These are phyloP conservation scores for Phaethornis superciliosus DNA, from an alignment of 2,113 vertebrate genomes.

Conservation along the genomic window DNA sequence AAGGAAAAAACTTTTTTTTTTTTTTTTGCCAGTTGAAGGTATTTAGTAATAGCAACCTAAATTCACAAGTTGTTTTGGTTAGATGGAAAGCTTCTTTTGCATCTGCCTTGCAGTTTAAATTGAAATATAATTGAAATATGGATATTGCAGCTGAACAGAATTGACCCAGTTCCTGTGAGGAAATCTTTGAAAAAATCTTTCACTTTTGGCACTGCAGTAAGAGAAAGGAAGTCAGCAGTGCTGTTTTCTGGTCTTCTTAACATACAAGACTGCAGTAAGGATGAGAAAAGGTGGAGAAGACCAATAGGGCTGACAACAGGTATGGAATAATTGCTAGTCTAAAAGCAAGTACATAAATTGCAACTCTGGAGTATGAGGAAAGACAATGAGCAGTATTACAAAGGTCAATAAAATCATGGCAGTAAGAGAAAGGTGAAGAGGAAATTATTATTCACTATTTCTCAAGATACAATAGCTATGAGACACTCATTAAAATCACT, in stretches of 20 bases:
- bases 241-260: neutral
- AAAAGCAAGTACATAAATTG: neutral
- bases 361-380: neutral
- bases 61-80: neutral
- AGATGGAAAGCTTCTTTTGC: neutral
- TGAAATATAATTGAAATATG: no score
- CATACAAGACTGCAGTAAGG: neutral
- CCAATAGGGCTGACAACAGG: neutral
- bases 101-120: neutral
- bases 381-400: neutral
- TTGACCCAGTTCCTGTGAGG: neutral
- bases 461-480: neutral
- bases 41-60: neutral
- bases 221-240: fast-evolving
- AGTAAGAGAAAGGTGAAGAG: neutral
- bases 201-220: neutral
- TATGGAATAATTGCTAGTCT: neutral
- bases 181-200: neutral
- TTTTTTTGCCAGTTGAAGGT: neutral
- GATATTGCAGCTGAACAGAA: neutral
- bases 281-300: neutral
- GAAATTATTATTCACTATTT: neutral
- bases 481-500: neutral
- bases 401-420: neutral
- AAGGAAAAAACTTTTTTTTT: neutral